These are phyloP conservation scores for Pelobates cultripes DNA, from an alignment of 2,797 vertebrate species.

Conservation along the genomic window DNA sequence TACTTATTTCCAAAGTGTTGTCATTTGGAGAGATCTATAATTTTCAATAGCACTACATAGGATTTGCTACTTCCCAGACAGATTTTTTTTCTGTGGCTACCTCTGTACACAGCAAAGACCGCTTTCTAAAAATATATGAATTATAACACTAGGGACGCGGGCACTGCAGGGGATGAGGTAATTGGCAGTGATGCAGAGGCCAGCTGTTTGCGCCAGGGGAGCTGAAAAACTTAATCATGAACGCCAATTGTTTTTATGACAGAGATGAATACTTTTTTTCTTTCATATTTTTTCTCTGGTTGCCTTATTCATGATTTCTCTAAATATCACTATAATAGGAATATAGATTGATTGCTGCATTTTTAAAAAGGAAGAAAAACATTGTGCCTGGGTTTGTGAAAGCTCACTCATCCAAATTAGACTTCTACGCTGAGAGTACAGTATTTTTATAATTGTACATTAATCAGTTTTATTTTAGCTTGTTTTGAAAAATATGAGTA, in stretches of 20 bases:
- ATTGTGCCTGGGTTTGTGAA: not conserved
- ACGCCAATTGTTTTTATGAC: conserved; percentile 28
- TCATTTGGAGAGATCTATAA: too few species aligned
- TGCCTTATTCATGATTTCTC: not conserved
- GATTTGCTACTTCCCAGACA: conserved; percentile 1
- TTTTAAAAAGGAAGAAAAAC: not conserved
- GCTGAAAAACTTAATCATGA: conserved; percentile 25
- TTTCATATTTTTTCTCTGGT: not conserved
- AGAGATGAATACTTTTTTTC: conserved; percentile 8
- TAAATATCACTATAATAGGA: not conserved
- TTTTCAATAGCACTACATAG: conserved; percentile 11
- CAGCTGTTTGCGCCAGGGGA: conserved; percentile 35
- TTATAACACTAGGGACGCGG: conserved; percentile 22
- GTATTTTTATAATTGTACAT: not conserved
- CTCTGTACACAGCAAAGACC: not conserved
- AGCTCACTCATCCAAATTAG: not conserved
- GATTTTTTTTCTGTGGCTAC: conserved; percentile 15
- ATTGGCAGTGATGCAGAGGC: conserved; percentile 42
- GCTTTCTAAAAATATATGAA: conserved; percentile 47
- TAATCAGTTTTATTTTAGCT: too few species aligned
- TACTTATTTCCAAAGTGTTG: too few species aligned
- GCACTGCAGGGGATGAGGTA: conserved; percentile 34
- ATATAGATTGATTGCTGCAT: not conserved
- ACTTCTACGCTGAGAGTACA: not conserved
- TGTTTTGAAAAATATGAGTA: too few species aligned